Conservation (phyloP, 2,888 invertebrate genomes). For the Caenorhabditis afra region DNA sequence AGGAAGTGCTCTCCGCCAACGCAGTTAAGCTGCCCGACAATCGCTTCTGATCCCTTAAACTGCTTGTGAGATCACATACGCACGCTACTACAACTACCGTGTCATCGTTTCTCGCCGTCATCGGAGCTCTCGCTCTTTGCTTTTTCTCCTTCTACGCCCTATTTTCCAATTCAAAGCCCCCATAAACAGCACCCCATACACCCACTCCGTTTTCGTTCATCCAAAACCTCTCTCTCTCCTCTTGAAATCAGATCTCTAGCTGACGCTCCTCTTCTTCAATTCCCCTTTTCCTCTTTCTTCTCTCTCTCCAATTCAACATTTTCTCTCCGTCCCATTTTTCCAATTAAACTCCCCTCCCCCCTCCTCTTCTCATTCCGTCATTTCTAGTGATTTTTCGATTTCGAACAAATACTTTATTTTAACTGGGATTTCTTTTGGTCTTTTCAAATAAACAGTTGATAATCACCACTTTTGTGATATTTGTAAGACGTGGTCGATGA, state of each 20-base stretch:
- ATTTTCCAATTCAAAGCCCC: conserved; percentile 12
- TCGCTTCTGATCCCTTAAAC: conserved; percentile 46
- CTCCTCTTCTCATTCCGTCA: no score
- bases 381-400: neutral
- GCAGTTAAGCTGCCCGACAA: conserved; percentile 58
- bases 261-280: conserved; percentile 13
- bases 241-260: conserved; percentile 42
- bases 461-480: no score
- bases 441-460: no score
- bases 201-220: no score
- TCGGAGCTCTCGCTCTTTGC: conserved; percentile 6
- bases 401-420: neutral
- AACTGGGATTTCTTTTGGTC: no score
- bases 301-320: conserved; percentile 22
- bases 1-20: conserved; percentile 56
- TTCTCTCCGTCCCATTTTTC: no score
- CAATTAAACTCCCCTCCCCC: no score
- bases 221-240: no score
- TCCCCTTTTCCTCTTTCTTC: neutral
- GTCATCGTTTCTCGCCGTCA: neutral
- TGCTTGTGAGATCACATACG: conserved; percentile 2
- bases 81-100: neutral
- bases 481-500: no score
- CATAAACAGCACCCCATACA: neutral
- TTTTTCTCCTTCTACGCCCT: conserved; percentile 9